These are phyloP conservation scores for Aethina tumida DNA, from an alignment of 1,140 invertebrate genomes.

Conservation along the genomic window DNA sequence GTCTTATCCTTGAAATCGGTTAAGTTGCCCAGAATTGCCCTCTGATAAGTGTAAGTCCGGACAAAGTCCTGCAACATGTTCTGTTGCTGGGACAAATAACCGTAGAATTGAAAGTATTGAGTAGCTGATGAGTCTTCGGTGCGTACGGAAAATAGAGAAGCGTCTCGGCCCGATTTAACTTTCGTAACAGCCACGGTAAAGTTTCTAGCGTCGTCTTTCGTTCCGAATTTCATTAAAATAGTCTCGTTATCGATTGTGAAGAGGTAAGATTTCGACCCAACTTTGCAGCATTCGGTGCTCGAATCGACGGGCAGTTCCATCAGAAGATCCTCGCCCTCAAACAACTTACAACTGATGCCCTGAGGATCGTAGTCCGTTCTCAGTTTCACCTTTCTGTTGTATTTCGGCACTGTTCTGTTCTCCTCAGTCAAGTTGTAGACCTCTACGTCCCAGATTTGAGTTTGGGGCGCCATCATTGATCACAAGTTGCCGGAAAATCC, in stretches of 20 bases:
- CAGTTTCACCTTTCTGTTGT: conserved; percentile 55
- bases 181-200: conserved; percentile 71
- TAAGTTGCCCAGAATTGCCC: conserved; percentile 89
- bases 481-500: conserved; percentile 7
- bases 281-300: conserved; percentile 57
- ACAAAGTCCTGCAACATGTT: conserved; percentile 99
- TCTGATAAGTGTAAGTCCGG: conserved; percentile 95
- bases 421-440: conserved; percentile 54
- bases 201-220: conserved; percentile 54
- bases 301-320: conserved; percentile 58
- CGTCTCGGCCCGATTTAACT: conserved; percentile 64
- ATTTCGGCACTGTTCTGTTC: conserved; percentile 53
- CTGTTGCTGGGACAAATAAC: conserved; percentile 97
- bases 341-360: conserved; percentile 59
- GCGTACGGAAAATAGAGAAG: conserved; percentile 87
- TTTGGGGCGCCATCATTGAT: no score
- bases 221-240: conserved; percentile 41
- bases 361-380: conserved; percentile 67
- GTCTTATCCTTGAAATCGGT: conserved; percentile 90
- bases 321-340: conserved; percentile 42
- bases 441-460: conserved; percentile 56
- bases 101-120: conserved; percentile 98
- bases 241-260: conserved; percentile 58
- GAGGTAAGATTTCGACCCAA: conserved; percentile 54
- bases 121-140: conserved; percentile 95